Evolutionary conservation across 2,888 invertebrate species (phyloP).

Genomic region (Eucera pruinosa): DNA sequence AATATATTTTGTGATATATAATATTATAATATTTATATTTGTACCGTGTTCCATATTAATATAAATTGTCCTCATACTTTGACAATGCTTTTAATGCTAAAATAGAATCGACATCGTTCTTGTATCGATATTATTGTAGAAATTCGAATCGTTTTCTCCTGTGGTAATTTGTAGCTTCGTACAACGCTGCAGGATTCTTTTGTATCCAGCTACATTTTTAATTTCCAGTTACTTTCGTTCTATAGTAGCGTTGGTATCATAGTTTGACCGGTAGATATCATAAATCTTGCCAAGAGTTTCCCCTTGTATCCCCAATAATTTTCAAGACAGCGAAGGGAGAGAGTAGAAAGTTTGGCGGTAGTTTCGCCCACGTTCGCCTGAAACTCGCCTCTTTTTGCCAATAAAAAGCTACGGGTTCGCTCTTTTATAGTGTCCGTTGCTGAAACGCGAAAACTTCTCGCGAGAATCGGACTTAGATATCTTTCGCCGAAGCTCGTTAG

Average conservation of each 20-base stretch:
- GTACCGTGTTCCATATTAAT: too few species aligned
- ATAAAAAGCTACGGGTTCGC: conserved; percentile 28
- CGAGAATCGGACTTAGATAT: conserved; percentile 33
- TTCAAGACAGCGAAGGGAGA: background rate
- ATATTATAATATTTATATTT: too few species aligned
- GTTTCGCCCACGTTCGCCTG: conserved; percentile 1
- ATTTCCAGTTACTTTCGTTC: background rate
- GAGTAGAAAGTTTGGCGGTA: conserved; percentile 32
- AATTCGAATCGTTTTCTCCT: too few species aligned
- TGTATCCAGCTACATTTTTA: too few species aligned
- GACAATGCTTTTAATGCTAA: too few species aligned
- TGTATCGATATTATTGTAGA: too few species aligned
- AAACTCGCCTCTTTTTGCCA: conserved; percentile 31
- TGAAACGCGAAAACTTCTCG: conserved; percentile 22
- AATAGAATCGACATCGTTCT: too few species aligned
- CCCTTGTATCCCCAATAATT: conserved; percentile 16
- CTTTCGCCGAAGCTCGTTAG: conserved; percentile 26
- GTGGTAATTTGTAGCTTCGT: too few species aligned
- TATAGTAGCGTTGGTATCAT: background rate
- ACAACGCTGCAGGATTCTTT: too few species aligned
- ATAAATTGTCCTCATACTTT: too few species aligned
- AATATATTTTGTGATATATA: too few species aligned
- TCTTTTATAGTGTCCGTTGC: background rate
- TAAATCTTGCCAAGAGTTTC: conserved; percentile 18
- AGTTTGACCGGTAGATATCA: conserved; percentile 7